A percentile compares a stretch with the other conserved stretches of the same genome.
These are phyloP conservation scores for Brachionus sp. DNA, from an alignment of 1,140 invertebrate genomes.

Conservation along the genomic window DNA sequence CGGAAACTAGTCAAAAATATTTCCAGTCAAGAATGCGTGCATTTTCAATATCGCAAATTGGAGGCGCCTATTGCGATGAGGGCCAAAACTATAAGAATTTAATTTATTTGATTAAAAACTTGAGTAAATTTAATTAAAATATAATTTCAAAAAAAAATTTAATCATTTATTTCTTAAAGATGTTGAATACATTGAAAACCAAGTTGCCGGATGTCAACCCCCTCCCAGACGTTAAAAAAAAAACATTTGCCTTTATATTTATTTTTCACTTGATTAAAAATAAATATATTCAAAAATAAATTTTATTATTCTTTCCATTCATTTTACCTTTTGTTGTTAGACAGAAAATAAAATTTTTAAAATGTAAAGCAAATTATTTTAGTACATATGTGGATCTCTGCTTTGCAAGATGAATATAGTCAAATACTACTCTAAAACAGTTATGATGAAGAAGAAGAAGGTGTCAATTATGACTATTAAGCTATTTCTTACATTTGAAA, in stretches of 20 bases:
- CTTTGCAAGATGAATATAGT: no score
- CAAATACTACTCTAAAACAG: no score
- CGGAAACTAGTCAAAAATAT: not conserved
- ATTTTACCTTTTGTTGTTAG: no score
- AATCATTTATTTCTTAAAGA: not conserved
- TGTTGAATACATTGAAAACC: constrained; percentile 35
- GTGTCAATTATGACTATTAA: no score
- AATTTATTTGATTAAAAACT: not conserved
- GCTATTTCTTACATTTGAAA: no score
- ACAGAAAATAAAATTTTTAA: no score
- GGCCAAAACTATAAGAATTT: constrained; percentile 43
- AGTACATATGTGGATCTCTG: no score
- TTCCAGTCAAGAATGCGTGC: constrained; percentile 32
- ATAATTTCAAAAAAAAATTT: not conserved
- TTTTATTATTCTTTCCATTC: no score
- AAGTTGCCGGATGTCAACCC: constrained; percentile 11
- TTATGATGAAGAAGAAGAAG: no score
- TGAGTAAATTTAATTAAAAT: not conserved
- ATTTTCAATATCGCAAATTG: constrained; percentile 42
- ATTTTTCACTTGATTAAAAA: not conserved
- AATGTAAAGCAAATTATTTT: no score
- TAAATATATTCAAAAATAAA: not conserved
- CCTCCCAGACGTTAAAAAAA: not conserved
- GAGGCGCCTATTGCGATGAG: constrained; percentile 38
- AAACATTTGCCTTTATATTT: not conserved